Evolutionary conservation across 2,888 invertebrate species (phyloP).

Genomic region (Lysandra bellargus): DNA sequence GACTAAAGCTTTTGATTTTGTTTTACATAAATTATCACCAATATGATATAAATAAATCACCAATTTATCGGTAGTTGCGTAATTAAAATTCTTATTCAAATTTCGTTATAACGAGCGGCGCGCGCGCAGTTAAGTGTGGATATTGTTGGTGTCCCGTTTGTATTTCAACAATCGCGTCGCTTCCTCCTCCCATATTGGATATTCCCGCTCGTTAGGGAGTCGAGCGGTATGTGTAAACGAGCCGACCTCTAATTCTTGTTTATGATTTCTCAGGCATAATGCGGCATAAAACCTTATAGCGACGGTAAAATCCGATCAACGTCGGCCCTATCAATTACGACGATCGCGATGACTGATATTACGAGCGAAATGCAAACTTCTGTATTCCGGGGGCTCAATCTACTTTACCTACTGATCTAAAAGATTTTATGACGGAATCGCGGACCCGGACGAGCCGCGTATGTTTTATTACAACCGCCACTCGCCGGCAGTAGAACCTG

Average conservation of each 20-base stretch:
- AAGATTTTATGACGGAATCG: background rate
- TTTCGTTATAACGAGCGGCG: slow-evolving; percentile 35
- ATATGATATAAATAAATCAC: background rate
- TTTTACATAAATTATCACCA: too few relatives aligned
- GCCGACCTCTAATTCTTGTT: slow-evolving; percentile 76
- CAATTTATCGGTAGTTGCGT: background rate
- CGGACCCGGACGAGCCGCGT: background rate
- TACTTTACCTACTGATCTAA: background rate
- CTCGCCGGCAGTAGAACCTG: slow-evolving; percentile 35
- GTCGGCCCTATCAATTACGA: slow-evolving; percentile 33
- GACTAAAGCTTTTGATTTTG: too few relatives aligned
- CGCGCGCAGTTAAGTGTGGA: slow-evolving; percentile 28
- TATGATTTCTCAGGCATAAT: slow-evolving; percentile 60
- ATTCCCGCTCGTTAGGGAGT: slow-evolving; percentile 66
- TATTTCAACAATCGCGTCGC: slow-evolving; percentile 62
- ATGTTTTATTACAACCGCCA: background rate
- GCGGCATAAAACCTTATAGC: slow-evolving; percentile 53
- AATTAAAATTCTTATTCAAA: slow-evolving; percentile 28
- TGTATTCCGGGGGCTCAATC: background rate
- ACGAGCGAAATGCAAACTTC: background rate
- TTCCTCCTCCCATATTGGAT: slow-evolving; percentile 70
- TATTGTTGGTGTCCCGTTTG: slow-evolving; percentile 36
- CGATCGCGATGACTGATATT: background rate
- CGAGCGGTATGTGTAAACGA: slow-evolving; percentile 75
- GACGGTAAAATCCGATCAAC: slow-evolving; percentile 60